A percentile compares a stretch with the other conserved stretches of the same genome.
Conservation (phyloP, 1,140 invertebrate genomes). For the Listronotus oregonensis region DNA sequence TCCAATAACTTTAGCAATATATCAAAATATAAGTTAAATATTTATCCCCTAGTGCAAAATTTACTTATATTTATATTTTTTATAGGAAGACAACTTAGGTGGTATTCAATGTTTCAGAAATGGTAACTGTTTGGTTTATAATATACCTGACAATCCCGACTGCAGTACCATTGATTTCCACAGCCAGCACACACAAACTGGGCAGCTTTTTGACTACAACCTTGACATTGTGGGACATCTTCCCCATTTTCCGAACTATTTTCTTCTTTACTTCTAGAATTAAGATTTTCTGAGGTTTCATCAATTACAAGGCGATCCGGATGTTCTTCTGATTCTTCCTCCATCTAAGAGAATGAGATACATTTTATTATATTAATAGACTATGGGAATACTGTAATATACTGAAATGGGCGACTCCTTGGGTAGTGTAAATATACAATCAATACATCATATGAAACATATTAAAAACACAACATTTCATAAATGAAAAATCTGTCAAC, state of each 20-base stretch:
- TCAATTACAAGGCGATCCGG: slow-evolving; percentile 67
- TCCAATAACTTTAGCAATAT: too few relatives aligned
- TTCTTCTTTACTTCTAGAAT: slow-evolving; percentile 49
- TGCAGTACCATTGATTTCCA: slow-evolving; percentile 89
- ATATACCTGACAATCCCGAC: slow-evolving; percentile 80
- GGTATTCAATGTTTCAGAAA: too few relatives aligned
- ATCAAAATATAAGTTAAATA: too few relatives aligned
- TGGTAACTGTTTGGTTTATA: too few relatives aligned
- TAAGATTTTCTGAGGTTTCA: slow-evolving; percentile 60
- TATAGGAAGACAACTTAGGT: too few relatives aligned
- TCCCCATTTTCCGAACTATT: slow-evolving; percentile 54
- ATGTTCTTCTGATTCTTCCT: slow-evolving; percentile 61
- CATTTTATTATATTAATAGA: background rate
- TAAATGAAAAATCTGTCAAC: too few relatives aligned
- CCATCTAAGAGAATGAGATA: slow-evolving; percentile 56
- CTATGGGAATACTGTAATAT: background rate
- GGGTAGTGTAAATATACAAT: too few relatives aligned
- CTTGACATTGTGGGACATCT: slow-evolving; percentile 75
- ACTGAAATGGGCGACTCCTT: too few relatives aligned
- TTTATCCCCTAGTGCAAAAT: too few relatives aligned
- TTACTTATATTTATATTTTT: too few relatives aligned
- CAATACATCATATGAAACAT: too few relatives aligned
- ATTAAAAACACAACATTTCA: too few relatives aligned
- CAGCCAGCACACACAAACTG: slow-evolving; percentile 87
- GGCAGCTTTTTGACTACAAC: slow-evolving; percentile 75